Evolutionary conservation across 1,140 invertebrate species (phyloP).

Genomic region (Nasonia longicornis): DNA sequence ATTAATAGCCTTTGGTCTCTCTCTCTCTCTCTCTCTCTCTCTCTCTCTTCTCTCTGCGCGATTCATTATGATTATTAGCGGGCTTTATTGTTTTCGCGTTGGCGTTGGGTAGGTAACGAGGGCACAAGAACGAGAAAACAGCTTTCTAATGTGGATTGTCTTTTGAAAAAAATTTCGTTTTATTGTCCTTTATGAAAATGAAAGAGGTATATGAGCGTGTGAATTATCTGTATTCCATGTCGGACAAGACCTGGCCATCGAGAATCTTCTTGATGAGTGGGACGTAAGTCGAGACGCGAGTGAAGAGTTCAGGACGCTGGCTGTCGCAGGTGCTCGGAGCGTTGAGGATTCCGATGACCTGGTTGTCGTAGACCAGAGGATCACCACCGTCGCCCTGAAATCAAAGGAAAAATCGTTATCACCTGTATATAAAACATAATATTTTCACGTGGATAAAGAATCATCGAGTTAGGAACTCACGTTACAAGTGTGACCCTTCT

Average conservation of each 20-base stretch:
- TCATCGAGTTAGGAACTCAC: background rate
- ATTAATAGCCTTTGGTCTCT: conserved; percentile 14
- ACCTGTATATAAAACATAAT: background rate
- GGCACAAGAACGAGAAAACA: background rate
- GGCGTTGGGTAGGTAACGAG: background rate
- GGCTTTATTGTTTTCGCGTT: background rate
- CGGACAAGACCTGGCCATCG: background rate
- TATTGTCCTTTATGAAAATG: background rate
- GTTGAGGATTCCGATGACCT: conserved; percentile 20
- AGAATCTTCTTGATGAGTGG: conserved; percentile 4
- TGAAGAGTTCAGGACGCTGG: background rate
- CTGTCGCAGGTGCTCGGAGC: conserved; percentile 4
- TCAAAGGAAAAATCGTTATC: background rate
- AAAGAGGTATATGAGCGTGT: background rate
- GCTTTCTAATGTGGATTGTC: background rate
- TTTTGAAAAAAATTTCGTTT: background rate
- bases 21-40: background rate
- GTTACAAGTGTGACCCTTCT: conserved; percentile 17
- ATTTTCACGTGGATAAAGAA: background rate
- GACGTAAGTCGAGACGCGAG: background rate
- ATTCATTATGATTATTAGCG: background rate
- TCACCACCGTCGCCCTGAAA: conserved; percentile 22
- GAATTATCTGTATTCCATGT: background rate
- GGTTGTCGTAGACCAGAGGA: conserved; percentile 13
- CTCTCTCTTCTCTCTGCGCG: background rate